A percentile compares a stretch with the other conserved stretches of the same genome.
Evolutionary conservation across 2,113 vertebrate species (phyloP).

Genomic region (Macheiramphus alcinus): DNA sequence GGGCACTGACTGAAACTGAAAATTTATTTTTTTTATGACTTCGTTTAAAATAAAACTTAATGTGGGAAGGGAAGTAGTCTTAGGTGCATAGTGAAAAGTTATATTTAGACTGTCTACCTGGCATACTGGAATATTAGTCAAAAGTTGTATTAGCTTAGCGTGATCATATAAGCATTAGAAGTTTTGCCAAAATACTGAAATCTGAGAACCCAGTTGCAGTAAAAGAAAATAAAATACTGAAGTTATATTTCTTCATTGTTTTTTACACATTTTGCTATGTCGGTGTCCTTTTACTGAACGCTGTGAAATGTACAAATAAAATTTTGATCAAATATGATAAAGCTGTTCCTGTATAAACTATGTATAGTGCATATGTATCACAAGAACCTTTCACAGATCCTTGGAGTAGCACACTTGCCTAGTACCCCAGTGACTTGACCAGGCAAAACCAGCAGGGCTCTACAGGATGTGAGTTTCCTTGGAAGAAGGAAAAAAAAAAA

Average conservation of each 20-base stretch:
- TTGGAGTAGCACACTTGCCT: neutral
- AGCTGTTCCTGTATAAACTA: neutral
- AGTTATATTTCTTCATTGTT: neutral
- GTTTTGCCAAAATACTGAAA: neutral
- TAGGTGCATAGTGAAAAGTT: neutral
- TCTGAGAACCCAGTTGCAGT: neutral
- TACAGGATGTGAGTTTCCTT: neutral
- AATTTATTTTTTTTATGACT: neutral
- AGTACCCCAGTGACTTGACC: neutral
- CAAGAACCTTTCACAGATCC: neutral
- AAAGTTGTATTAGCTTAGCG: neutral
- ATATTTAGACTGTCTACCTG: neutral
- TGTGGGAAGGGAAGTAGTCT: neutral
- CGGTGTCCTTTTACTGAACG: neutral
- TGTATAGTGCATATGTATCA: neutral
- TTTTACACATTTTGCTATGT: neutral
- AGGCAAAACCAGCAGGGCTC: neutral
- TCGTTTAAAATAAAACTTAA: neutral
- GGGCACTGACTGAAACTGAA: neutral
- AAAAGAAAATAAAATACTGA: neutral
- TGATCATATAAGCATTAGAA: neutral
- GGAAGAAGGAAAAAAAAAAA: neutral
- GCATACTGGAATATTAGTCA: neutral
- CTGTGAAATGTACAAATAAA: neutral
- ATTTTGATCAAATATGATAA: neutral